Base-by-base conservation (phyloP, 2,113 vertebrate species). In the Equus przewalskii region DNA sequence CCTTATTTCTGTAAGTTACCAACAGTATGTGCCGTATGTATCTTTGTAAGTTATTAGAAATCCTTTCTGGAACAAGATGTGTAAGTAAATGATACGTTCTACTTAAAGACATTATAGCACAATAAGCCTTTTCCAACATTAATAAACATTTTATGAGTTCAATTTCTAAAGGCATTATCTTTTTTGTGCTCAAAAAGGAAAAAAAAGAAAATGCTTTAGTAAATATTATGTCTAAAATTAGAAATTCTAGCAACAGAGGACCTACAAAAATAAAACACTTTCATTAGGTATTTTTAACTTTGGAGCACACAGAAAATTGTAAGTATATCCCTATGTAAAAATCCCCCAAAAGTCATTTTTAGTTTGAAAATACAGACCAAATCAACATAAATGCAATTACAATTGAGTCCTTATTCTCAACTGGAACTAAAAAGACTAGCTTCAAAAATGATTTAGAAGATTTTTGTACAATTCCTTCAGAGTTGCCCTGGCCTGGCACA, bases 231-330 rank as follows among this genome's bases (percentile, higher is more conserved):
- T 64, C 90, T 97, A 97, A 96, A 97, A 79, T 94, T 95, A 95
- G 81, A 82, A 91, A 93, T 36, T 95, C 83, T 96, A 97, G 91
- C 51, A 75, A 79, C 10, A 82, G 72, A 96, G 86, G 64, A 96
- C 94, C 75, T 95, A 93, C 54, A 95, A 94, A 98, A 97, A 95
- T 87, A 94, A 96, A 96, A 91, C 79, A 94, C 46, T 97, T 96
- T 95, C 88, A 92, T 58, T 88, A 67, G 78, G 41, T 83, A 94
- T 86, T 84, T 96, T 97, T 95, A 94, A 62, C 81, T 72, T 56
- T 46, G 73, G 44, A 91, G 33, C 46, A 91, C 70, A 95, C 0
- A 85, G 65, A 97, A 95, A 96, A 91, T 41, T 93, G 65, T 51
- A 98, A 95, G 86, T 69, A 96, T 75, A 64, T 24, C 73, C 82